phyloP scores from a whole-genome alignment of 2,888 invertebrate genomes.

The Schizotus pectinicornis region DNA sequence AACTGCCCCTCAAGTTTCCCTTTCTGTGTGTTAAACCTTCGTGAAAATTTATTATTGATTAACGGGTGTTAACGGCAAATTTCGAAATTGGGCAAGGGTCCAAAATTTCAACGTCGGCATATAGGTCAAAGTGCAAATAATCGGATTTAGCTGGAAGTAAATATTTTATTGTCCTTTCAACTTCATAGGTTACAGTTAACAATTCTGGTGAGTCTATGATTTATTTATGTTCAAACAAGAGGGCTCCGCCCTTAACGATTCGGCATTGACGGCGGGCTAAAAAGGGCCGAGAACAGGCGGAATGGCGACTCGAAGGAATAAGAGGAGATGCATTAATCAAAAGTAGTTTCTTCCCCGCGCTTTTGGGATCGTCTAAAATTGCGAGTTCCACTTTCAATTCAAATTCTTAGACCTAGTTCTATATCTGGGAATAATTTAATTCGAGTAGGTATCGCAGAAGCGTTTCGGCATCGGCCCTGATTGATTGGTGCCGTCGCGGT shows the following conservation, averaged over 20 bases:
- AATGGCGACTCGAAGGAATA: conserved; percentile 39
- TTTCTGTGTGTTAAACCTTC: too few species aligned
- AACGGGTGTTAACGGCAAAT: too few species aligned
- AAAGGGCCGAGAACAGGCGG: conserved; percentile 32
- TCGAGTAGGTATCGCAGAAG: too few species aligned
- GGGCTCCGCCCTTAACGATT: conserved; percentile 25
- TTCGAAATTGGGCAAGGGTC: too few species aligned
- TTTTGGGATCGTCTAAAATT: conserved; percentile 36
- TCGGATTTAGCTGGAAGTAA: too few species aligned
- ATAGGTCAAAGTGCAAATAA: too few species aligned
- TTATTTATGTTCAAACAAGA: conserved; percentile 19
- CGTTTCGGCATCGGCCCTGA: too few species aligned
- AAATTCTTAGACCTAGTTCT: conserved; percentile 32
- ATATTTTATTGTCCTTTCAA: too few species aligned
- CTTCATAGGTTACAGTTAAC: too few species aligned
- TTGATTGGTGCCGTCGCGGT: conserved; percentile 3
- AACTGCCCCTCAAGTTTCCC: too few species aligned
- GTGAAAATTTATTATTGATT: too few species aligned
- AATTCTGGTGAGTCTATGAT: conserved; percentile 2
- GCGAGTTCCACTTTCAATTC: conserved; percentile 37
- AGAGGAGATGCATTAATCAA: conserved; percentile 43
- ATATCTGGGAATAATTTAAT: not conserved
- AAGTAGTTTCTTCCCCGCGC: conserved; percentile 37
- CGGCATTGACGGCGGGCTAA: conserved; percentile 23
- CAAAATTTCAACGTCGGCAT: too few species aligned